Evolutionary conservation across 2,797 vertebrate species (phyloP).

Genomic region (Hippocampus kuda): DNA sequence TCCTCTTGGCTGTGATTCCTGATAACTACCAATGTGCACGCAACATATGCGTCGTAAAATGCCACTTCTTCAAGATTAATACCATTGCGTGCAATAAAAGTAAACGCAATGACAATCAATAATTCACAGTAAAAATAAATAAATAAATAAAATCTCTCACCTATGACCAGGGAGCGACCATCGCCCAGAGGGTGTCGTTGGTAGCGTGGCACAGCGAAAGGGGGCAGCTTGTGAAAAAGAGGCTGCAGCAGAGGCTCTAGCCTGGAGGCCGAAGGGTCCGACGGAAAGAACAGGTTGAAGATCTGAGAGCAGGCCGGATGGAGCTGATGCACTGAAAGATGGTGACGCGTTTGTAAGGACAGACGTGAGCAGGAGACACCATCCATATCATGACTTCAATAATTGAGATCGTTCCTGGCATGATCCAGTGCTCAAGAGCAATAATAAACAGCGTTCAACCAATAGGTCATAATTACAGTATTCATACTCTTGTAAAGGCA

Average conservation of each 20-base stretch:
- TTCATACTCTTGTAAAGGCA: too few species aligned
- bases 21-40: too few species aligned
- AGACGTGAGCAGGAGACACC: neutral
- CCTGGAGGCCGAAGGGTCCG: slow-evolving; percentile 91
- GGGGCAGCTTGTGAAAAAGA: slow-evolving; percentile 85
- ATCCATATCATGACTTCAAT: neutral
- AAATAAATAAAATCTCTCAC: slow-evolving; percentile 50
- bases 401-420: neutral
- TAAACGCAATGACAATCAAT: neutral
- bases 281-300: slow-evolving; percentile 96
- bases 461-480: too few species aligned
- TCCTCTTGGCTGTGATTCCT: too few species aligned
- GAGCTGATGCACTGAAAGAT: slow-evolving; percentile 76
- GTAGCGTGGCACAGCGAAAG: slow-evolving; percentile 85
- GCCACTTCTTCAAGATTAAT: too few species aligned
- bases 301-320: slow-evolving; percentile 92
- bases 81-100: neutral
- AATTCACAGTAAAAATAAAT: neutral
- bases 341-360: slow-evolving; percentile 5
- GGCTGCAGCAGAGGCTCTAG: slow-evolving; percentile 88
- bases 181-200: slow-evolving; percentile 92
- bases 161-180: slow-evolving; percentile 81
- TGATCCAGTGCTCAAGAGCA: neutral
- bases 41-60: too few species aligned
- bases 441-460: neutral